Evolutionary conservation across 2,888 invertebrate species (phyloP).

Genomic region (Drosophila helvetica): DNA sequence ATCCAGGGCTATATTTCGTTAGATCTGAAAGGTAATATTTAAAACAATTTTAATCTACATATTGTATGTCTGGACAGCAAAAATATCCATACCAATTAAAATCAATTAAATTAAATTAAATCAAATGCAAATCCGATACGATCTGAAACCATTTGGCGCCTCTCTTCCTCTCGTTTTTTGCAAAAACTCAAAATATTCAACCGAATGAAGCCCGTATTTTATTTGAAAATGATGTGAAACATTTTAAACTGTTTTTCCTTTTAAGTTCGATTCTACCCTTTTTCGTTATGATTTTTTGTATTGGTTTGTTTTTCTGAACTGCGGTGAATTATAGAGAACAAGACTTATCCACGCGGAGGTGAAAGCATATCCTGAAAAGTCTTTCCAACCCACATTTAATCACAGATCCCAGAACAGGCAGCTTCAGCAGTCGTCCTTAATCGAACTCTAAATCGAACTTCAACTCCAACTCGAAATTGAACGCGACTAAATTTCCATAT

Average conservation of each 20-base stretch:
- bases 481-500: slow-evolving; percentile 38
- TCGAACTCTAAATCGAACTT: slow-evolving; percentile 13
- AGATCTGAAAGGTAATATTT: slow-evolving; percentile 69
- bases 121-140: slow-evolving; percentile 48
- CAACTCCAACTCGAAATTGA: slow-evolving; percentile 14
- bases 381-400: slow-evolving; percentile 34
- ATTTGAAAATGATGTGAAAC: slow-evolving; percentile 44
- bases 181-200: slow-evolving; percentile 13
- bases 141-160: slow-evolving; percentile 58
- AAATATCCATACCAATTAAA: slow-evolving; percentile 28
- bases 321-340: slow-evolving; percentile 78
- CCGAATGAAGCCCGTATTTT: slow-evolving; percentile 22
- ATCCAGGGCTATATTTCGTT: slow-evolving; percentile 15
- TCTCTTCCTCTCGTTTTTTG: slow-evolving; percentile 52
- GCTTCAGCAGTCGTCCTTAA: slow-evolving; percentile 31
- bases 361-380: slow-evolving; percentile 18
- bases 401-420: slow-evolving; percentile 43
- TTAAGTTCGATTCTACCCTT: slow-evolving; percentile 15
- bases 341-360: slow-evolving; percentile 39
- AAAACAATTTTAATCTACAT: slow-evolving; percentile 35
- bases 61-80: slow-evolving; percentile 39
- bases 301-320: slow-evolving; percentile 46
- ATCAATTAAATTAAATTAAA: slow-evolving; percentile 41
- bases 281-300: slow-evolving; percentile 35
- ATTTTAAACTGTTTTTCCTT: slow-evolving; percentile 11